A percentile compares a stretch with the other conserved stretches of the same genome.
These are phyloP conservation scores for Brotula barbata DNA, from an alignment of 2,797 vertebrate species.

Conservation along the genomic window DNA sequence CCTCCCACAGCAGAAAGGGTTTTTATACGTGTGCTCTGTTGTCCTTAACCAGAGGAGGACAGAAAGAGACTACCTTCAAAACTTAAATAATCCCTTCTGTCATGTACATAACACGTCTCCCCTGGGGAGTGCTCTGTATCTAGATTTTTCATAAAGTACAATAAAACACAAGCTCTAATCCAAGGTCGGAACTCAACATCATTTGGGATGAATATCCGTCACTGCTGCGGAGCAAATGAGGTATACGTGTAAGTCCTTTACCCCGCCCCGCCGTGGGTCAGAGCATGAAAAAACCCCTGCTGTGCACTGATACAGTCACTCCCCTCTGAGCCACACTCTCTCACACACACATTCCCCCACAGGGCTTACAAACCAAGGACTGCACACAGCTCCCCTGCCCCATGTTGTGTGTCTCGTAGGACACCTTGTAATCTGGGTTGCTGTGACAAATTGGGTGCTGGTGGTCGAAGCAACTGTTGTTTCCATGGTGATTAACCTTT, in stretches of 20 bases:
- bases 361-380: conserved; percentile 28
- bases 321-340: too few relatives aligned
- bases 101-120: conserved; percentile 2
- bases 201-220: conserved; percentile 29
- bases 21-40: conserved; percentile 40
- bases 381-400: conserved; percentile 17
- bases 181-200: conserved; percentile 38
- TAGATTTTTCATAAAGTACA: conserved; percentile 36
- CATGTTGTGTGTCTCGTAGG: conserved; percentile 41
- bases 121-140: conserved; percentile 13
- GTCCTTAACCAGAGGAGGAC: conserved; percentile 11
- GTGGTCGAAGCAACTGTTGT: conserved; percentile 55
- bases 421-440: conserved; percentile 61
- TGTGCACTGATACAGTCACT: conserved; percentile 20
- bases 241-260: conserved; percentile 38
- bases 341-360: conserved; percentile 19
- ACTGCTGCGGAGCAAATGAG: conserved; percentile 39
- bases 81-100: conserved; percentile 14
- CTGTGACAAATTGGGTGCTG: conserved; percentile 61
- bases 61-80: conserved; percentile 27
- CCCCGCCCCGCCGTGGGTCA: conserved; percentile 34
- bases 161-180: conserved; percentile 34
- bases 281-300: conserved; percentile 33
- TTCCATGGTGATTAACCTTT: conserved; percentile 61
- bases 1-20: conserved; percentile 12